Evolutionary conservation across 2,113 vertebrate species (phyloP).

Genomic region (Sorex fumeus): DNA sequence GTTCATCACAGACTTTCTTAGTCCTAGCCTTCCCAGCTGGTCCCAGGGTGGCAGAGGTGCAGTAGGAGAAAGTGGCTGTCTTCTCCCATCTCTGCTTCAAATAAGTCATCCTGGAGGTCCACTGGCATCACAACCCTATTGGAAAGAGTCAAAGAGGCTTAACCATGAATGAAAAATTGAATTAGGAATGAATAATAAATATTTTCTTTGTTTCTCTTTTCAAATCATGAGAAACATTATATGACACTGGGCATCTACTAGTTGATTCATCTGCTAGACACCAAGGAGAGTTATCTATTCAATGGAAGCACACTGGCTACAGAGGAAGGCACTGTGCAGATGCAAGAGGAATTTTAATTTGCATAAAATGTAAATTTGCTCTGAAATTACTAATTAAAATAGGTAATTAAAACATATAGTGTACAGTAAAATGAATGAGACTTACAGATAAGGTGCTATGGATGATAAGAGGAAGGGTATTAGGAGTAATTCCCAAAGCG

Average conservation of each 20-base stretch:
- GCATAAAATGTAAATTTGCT: not conserved
- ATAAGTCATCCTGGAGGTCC: too few relatives aligned
- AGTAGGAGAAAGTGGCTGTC: too few relatives aligned
- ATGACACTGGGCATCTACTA: not conserved
- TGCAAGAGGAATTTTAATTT: conserved; percentile 32
- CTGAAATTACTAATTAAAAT: not conserved
- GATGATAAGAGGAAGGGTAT: not conserved
- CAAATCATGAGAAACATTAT: not conserved
- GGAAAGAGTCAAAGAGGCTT: conserved; percentile 3
- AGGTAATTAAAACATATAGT: conserved; percentile 1
- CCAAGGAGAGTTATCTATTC: not conserved
- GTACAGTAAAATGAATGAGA: not conserved
- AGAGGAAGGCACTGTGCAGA: not conserved
- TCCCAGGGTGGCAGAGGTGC: too few relatives aligned
- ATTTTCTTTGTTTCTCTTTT: conserved; percentile 11
- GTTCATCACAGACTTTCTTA: too few relatives aligned
- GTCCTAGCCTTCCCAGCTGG: too few relatives aligned
- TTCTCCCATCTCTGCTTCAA: too few relatives aligned
- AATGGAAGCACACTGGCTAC: not conserved
- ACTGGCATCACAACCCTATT: too few relatives aligned
- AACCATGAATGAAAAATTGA: conserved; percentile 6
- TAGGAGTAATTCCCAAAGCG: not conserved
- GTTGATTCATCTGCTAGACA: not conserved
- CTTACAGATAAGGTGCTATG: not conserved
- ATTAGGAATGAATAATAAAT: not conserved